Evolutionary conservation across 2,113 vertebrate genomes (phyloP), one percentile per base, ranked within the genome.

Genomic region (Entosphenus tridentatus): DNA sequence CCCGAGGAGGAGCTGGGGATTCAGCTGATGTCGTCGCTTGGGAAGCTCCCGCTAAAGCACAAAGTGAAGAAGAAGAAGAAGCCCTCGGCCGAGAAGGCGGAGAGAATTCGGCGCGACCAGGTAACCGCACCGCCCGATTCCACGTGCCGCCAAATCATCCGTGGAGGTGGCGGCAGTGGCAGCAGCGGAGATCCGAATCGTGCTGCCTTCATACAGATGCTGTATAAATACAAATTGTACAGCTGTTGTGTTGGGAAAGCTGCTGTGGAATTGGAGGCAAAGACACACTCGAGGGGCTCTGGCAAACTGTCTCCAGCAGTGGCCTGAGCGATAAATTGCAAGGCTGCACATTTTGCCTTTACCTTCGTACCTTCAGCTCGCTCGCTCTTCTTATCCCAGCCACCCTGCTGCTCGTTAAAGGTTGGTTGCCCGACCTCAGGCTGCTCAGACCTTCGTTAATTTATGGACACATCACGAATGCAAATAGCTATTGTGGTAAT

Each of bases 91-190:
- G 85, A 83, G 71, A 89, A 85, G 73, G 73, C 91, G 57, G 87
- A 88, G 72, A 79, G 83, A 39, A 77, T 87, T 71, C 83, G 86
- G 76, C 82, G 82, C 68, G 83, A 92, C 78, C 90, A 92, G 88
- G 89, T 96, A 17, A 17, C 58, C 10, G 58, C 39, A 67, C 67
- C 10, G 54, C 14, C 10, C 7, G 16, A n/a, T 70, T 58, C 16
- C 3, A 11, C 12, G 11, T 57, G 16, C 10, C 68, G 39, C 39
- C 39, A 39, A 39, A 39, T 67, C 62, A 39, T 67, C 62, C n/a
- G n/a, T n/a, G 10, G 62, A 21, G 9, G n/a, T 67, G n/a, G 21
- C 10, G 9, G 59, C 13, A 62, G 13, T 14, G 13, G 13, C 59
- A 62, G 59, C 13, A 62, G 59, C 62, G 21, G 9, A 11, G 62